Evolutionary conservation across 2,113 vertebrate species (phyloP), one percentile per base, ranked within the genome.

Genomic region (Tautogolabrus adspersus): DNA sequence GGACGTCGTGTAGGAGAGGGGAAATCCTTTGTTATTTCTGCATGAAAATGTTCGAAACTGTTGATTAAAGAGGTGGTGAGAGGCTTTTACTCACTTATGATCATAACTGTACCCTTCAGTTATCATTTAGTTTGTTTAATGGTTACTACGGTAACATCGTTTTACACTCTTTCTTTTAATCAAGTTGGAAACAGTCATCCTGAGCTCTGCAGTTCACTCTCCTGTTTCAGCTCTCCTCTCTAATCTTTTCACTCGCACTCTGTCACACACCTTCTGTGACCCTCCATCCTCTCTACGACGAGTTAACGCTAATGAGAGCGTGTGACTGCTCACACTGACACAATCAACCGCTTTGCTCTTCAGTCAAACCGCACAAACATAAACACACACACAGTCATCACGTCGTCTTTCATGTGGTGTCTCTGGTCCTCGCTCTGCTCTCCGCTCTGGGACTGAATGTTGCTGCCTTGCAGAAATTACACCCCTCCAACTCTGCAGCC

Each of bases 391-490:
- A 38, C 44, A 37, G 38, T 62, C 66, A 8, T 58, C 44, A 40
- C 38, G 44, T 55, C 46, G 63, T 77, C 79, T 86, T 84, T 89
- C 60, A 82, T 86, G 81, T 86, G 12, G 10, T 55, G 40, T 79
- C 60, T 54, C 64, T n/a, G 72, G 73, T 68, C 63, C 55, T 10
- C 42, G 64, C 63, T 69, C 38, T 0, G 16, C 77, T 44, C 75
- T 74, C 68, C 74, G 87, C 72, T 74, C 69, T 26, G 67, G 77
- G 58, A 44, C 71, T 66, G 65, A 82, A 63, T 66, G 62, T 59
- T 18, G 76, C 80, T 66, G 71, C 66, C 75, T 59, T 81, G 83
- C 72, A 84, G 83, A 92, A 92, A 93, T 94, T 86, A 91, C 68
- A 88, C 84, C 90, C 79, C 72, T 84, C 72, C 34, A 38, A 61